Evolutionary conservation across 2,113 vertebrate genomes (phyloP), one percentile per base, ranked within the genome.

Genomic region (Chloropsis cyanopogon): DNA sequence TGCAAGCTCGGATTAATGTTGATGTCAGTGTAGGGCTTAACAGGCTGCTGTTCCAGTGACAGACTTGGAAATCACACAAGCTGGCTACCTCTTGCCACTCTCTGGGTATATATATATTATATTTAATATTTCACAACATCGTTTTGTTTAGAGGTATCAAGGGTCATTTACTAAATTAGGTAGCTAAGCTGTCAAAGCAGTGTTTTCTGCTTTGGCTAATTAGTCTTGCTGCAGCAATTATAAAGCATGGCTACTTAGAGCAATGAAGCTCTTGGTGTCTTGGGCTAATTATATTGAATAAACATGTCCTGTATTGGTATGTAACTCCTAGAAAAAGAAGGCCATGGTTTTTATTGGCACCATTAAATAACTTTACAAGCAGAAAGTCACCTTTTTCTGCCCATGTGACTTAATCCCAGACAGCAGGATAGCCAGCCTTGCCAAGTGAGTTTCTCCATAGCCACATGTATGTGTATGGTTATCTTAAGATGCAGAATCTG

Each of bases 361-460:
- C 0, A 0, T 84, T 68, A 75, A 54, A 22, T 71, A 50, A 37
- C 20, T 60, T 50, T n/a, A 3, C 26, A 28, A 71, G 52, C 31
- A 59, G 33, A 63, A 82, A 79, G 37, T 49, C 60, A n/a, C 44
- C 35, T 84, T 90, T 56, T 81, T 46, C 39, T 93, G 68, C 3
- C 3, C 13, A 35, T 31, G 24, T 6, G 4, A 42, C 25, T 80
- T 52, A 68, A 46, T 57, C 47, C 31, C 42, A 57, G 49, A 22
- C 21, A 26, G 65, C 66, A 66, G 78, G 44, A 56, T 52, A 53
- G 77, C 14, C 41, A 85, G 41, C 37, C 63, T 75, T 13, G 28
- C 50, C 46, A 44, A 65, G 46, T 49, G 70, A 33, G 24, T 82
- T 82, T 72, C 70, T 41, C 26, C 0, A 0, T 0, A 0, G 31